Evolutionary conservation across 1,140 invertebrate species (phyloP), one percentile per base, ranked within the genome.

Genomic region (Heliconius nattereri): DNA sequence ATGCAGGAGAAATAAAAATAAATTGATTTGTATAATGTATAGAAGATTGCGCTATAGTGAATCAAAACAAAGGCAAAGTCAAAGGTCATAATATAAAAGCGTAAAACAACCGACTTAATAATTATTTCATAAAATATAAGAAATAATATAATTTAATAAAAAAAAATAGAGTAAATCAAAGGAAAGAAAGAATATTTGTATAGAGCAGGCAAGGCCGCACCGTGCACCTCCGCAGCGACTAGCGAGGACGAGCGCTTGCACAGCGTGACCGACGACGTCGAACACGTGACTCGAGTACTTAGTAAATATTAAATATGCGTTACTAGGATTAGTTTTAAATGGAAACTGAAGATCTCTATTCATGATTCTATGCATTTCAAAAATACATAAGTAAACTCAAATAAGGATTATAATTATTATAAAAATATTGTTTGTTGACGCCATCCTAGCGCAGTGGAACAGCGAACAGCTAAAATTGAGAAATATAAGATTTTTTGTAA

Each of bases 231-330:
- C 32, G n/a, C 54, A 23, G 54, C 54, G 54, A 20, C 54, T 20
- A 20, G 54, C 54, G 54, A 57, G 54, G 54, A 57, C 54, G 54
- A 23, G 54, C 54, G 54, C 54, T 23, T 11, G 54, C 54, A 23
- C 54, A 57, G 54, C 54, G 54, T 57, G 54, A 57, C 54, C 54
- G 54, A 57, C 54, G 54, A 52, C 54, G 8, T 3, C n/a, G 1
- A 23, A 57, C 54, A 57, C 54, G 54, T 57, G 54, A 57, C 54
- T 57, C n/a, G 54, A 57, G 54, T 57, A 57, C 54, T 57, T 57
- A 52, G 49, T 52, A 19, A 52, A 52, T 57, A 57, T n/a, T 23
- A 57, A 57, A 57, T 23, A 57, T 57, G n/a, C n/a, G 7, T 23
- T 57, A 23, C 54, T 57, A 57, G 54, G n/a, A 57, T 57, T n/a